Evolutionary conservation across 2,113 vertebrate species (phyloP).

Genomic region (Gasterosteus aculeatus): DNA sequence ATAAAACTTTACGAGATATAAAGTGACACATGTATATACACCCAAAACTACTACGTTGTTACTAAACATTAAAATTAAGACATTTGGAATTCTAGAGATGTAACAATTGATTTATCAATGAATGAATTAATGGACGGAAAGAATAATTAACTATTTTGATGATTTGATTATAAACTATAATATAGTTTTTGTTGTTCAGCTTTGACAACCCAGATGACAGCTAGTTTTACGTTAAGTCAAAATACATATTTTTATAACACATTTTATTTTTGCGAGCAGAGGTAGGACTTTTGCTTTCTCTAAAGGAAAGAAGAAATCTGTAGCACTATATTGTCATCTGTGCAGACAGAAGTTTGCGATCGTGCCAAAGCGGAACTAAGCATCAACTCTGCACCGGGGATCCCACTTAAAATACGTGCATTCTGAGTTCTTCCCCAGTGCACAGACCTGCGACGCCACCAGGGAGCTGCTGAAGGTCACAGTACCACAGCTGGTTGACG

Average conservation of each 20-base stretch:
- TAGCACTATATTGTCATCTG: background rate
- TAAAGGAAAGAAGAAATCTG: no score
- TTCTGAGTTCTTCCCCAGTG: background rate
- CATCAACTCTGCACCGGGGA: background rate
- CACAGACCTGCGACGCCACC: conserved; percentile 77
- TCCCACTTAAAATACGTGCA: background rate
- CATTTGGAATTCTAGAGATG: background rate
- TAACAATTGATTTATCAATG: background rate
- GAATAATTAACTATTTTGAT: background rate
- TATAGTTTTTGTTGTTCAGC: background rate
- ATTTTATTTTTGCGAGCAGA: background rate
- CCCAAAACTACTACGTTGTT: background rate
- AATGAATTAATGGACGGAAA: background rate
- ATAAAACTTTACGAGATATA: background rate
- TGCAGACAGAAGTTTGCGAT: background rate
- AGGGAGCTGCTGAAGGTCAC: conserved; percentile 78
- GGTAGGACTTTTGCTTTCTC: no score
- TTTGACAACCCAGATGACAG: background rate
- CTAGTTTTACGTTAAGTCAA: background rate
- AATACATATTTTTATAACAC: background rate
- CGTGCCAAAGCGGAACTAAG: background rate
- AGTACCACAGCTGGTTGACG: conserved; percentile 84
- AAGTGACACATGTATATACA: background rate
- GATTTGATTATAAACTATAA: background rate
- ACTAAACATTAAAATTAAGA: background rate